phyloP scores from a whole-genome alignment of 2,797 vertebrate species.

The Eidolon dupreanum region DNA sequence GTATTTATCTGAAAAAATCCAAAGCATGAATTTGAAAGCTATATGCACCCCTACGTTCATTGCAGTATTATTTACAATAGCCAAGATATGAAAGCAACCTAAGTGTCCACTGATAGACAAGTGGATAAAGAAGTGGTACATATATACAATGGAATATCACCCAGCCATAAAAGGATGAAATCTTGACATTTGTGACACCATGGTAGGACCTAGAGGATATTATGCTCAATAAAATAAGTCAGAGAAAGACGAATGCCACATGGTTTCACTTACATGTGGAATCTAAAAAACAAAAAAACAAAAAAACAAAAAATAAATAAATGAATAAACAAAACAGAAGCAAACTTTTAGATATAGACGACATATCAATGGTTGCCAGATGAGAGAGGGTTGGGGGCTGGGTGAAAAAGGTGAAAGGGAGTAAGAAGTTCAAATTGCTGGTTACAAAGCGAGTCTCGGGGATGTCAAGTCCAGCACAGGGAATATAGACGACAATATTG shows the following conservation, averaged over 20 bases:
- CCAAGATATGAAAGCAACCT: not conserved
- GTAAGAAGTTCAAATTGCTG: not conserved
- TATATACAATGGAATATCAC: not conserved
- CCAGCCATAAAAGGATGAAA: not conserved
- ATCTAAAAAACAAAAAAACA: not conserved
- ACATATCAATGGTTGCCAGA: not conserved
- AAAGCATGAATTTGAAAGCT: not conserved
- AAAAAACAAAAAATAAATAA: not conserved
- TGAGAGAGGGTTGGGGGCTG: not conserved
- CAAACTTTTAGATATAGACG: not conserved
- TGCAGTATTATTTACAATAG: not conserved
- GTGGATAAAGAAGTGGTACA: not conserved
- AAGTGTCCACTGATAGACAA: not conserved
- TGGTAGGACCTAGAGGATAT: not conserved
- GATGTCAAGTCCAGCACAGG: not conserved
- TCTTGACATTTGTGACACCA: not conserved
- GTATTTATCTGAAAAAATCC: not conserved
- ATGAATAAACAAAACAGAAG: not conserved
- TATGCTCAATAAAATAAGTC: not conserved
- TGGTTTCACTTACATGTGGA: not conserved
- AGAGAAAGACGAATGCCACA: not conserved
- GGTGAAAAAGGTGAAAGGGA: not conserved
- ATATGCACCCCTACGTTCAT: not conserved
- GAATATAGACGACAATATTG: not conserved
- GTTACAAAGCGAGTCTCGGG: not conserved